Conservation (phyloP, 2,113 vertebrate genomes). For the Rhinogobius similis region DNA sequence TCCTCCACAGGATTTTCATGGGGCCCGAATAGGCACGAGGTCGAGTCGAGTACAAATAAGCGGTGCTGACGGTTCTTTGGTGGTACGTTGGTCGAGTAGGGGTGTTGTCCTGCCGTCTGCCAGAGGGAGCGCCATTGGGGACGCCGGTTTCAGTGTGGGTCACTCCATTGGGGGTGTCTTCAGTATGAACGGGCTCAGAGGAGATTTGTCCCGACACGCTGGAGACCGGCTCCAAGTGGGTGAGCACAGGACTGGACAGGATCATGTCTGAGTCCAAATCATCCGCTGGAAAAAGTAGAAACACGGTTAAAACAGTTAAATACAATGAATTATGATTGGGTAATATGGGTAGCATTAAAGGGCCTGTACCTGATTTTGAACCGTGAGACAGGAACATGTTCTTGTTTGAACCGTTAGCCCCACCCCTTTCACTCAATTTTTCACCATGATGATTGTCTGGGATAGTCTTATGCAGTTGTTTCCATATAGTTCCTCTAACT, state of each 20-base stretch:
- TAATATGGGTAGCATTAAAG: no score
- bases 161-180: slow-evolving; percentile 36
- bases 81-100: neutral
- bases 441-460: no score
- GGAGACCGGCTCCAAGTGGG: slow-evolving; percentile 68
- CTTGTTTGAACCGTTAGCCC: no score
- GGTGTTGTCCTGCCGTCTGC: slow-evolving; percentile 21
- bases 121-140: slow-evolving; percentile 35
- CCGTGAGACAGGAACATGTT: no score
- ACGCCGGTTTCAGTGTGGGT: slow-evolving; percentile 20
- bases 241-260: slow-evolving; percentile 61
- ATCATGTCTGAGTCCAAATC: slow-evolving; percentile 52
- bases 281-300: slow-evolving; percentile 51
- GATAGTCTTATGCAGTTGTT: no score
- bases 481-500: no score
- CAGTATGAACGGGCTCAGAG: neutral
- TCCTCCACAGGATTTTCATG: slow-evolving; percentile 56
- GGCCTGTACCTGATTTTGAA: no score
- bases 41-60: slow-evolving; percentile 64
- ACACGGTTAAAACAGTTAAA: neutral
- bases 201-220: slow-evolving; percentile 61
- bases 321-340: neutral
- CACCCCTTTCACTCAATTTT: no score
- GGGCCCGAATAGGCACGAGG: slow-evolving; percentile 35
- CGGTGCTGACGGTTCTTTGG: neutral